Evolutionary conservation across 2,888 invertebrate species (phyloP).

Genomic region (Anagyrus pseudococci): DNA sequence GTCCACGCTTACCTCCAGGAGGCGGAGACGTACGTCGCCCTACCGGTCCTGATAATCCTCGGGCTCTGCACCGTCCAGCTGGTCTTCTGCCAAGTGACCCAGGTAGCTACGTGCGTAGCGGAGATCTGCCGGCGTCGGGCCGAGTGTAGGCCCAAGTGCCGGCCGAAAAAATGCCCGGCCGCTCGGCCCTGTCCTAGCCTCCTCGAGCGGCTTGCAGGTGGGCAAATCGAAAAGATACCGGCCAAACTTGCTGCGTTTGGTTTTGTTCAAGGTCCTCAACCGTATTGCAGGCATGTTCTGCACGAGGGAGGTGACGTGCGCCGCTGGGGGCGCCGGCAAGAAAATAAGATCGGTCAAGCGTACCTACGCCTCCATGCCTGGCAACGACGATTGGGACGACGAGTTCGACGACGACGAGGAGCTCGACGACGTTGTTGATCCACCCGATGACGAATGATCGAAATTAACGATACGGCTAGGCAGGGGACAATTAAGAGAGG

Average conservation of each 20-base stretch:
- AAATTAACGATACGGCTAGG: too few species aligned
- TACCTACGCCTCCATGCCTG: not conserved
- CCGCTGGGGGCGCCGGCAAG: not conserved
- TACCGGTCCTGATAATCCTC: conserved; percentile 54
- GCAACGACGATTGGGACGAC: not conserved
- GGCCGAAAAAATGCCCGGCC: not conserved
- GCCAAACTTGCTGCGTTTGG: not conserved
- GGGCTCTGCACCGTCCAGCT: conserved; percentile 53
- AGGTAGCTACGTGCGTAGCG: not conserved
- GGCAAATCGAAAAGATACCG: too few species aligned
- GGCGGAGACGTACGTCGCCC: conserved; percentile 50
- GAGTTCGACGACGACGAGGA: conserved; percentile 7
- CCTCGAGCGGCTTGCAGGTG: conserved; percentile 8
- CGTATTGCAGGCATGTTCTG: not conserved
- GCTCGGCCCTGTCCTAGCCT: not conserved
- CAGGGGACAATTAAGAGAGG: too few species aligned
- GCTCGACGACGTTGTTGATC: conserved; percentile 7
- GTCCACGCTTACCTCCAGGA: conserved; percentile 51
- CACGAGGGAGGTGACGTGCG: not conserved
- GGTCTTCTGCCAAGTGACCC: conserved; percentile 45
- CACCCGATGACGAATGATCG: too few species aligned
- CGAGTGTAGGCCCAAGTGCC: not conserved
- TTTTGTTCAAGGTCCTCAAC: not conserved
- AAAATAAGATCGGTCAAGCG: not conserved
- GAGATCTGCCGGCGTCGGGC: conserved; percentile 3